Evolutionary conservation across 2,888 invertebrate species (phyloP), one percentile per base, ranked within the genome.

Genomic region (Lycia hirtaria): DNA sequence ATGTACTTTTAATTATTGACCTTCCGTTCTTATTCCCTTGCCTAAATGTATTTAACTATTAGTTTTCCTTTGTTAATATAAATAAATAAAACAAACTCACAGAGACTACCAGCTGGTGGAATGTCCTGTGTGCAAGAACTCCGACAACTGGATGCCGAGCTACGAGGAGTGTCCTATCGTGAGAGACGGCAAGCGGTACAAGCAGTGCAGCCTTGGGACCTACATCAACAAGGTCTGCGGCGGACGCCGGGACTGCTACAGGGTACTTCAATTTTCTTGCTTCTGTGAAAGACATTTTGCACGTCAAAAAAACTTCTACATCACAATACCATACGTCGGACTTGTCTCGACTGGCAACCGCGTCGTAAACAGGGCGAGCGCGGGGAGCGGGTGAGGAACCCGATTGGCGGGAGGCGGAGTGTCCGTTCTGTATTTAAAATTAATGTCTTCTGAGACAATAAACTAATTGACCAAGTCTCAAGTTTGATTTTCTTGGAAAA

Each of bases 141-240:
- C 75, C 0, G 73, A 74, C 9, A 73, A 74, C 47, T 82, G 81
- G 75, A 63, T 83, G 64, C 67, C 79, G 4, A 81, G 68, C 60
- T 76, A 75, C 38, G 89, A 89, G 57, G 71, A 75, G 28, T 90
- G 89, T 60, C 71, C 78, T 50, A 73, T 86, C 28, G 60, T 65
- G 24, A 77, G 65, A 38, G 83, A 73, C 7, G 76, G 77, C 65
- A 85, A 86, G 65, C 66, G 68, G 15, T 88, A 76, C 69, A 89
- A 90, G 71, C 72, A 71, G 28, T 91, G 90, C 68, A 71, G 64
- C 17, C 72, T 75, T 37, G 90, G 88, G 5, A 85, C 81, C 1
- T 88, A 88, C 71, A 63, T 72, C 62, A 91, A 90, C 65, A 75
- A 79, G 19, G 76, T 82, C 17, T 91, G 90, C 71, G 87, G 83